These are phyloP conservation scores for Vipera latastei DNA, from an alignment of 2,797 vertebrate genomes.

Conservation along the genomic window DNA sequence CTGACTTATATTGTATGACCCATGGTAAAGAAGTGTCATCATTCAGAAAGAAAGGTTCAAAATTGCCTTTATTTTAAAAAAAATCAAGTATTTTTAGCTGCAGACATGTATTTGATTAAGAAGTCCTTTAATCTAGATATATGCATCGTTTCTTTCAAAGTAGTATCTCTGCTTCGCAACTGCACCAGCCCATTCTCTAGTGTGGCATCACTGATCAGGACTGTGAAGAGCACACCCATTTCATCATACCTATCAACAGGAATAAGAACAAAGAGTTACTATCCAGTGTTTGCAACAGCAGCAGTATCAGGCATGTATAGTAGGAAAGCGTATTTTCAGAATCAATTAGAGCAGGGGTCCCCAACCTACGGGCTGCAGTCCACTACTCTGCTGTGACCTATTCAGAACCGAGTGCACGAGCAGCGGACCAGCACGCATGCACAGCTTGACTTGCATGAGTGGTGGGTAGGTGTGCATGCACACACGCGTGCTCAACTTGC, in stretches of 20 bases:
- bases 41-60: slow-evolving; percentile 25
- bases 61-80: slow-evolving; percentile 57
- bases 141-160: slow-evolving; percentile 91
- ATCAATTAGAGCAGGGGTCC: not conserved
- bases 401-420: not conserved
- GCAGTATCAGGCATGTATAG: not conserved
- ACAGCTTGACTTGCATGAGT: not conserved
- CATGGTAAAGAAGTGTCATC: not conserved
- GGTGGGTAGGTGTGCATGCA: no score
- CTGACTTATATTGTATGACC: rapidly evolving
- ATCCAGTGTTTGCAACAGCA: not conserved
- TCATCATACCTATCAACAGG: slow-evolving; percentile 85
- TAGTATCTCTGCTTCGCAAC: slow-evolving; percentile 89
- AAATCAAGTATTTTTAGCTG: slow-evolving; percentile 73
- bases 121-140: slow-evolving; percentile 87
- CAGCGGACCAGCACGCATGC: rapidly evolving
- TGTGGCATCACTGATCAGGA: slow-evolving; percentile 82
- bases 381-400: not conserved
- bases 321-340: not conserved
- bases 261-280: not conserved
- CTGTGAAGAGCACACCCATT: slow-evolving; percentile 91
- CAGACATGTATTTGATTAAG: slow-evolving; percentile 81
- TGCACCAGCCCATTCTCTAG: slow-evolving; percentile 89
- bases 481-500: no score
- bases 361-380: not conserved